Percentiles rank a stretch among this genome's conserved stretches.
These are phyloP conservation scores for Piaya cayana DNA, from an alignment of 2,113 vertebrate species.

Conservation along the genomic window DNA sequence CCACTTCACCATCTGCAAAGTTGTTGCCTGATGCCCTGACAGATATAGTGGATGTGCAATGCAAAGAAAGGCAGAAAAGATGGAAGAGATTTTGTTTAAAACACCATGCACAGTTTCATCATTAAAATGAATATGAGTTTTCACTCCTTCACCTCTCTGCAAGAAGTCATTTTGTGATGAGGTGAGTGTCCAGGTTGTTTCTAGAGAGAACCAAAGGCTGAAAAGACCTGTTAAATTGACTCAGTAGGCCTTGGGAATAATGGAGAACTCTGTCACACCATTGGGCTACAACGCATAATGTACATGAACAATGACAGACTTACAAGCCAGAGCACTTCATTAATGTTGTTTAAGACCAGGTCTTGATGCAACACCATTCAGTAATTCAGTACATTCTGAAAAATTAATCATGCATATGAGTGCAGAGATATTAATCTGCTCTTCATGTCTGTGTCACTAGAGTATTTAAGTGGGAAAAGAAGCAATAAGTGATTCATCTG, in stretches of 20 bases:
- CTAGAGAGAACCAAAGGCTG: not conserved
- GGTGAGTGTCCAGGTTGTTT: not conserved
- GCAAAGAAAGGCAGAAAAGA: not conserved
- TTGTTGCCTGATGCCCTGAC: not conserved
- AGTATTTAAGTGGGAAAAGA: not conserved
- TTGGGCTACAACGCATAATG: not conserved
- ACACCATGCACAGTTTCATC: not conserved
- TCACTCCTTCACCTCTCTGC: not conserved
- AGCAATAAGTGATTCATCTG: not conserved
- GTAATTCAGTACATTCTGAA: not conserved
- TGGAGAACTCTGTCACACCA: not conserved
- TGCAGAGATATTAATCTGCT: not conserved
- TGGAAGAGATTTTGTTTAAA: not conserved
- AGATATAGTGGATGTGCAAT: not conserved
- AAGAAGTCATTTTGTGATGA: not conserved
- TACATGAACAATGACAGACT: not conserved
- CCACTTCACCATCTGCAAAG: not conserved
- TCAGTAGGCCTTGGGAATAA: not conserved
- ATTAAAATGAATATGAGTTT: not conserved
- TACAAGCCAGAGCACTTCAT: not conserved
- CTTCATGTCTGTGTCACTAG: accelerated
- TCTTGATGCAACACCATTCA: not conserved
- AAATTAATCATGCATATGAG: not conserved
- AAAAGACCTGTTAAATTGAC: not conserved
- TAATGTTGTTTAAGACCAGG: not conserved